A percentile compares a stretch with the other conserved stretches of the same genome.
These are phyloP conservation scores for Metallyticus violacea DNA, from an alignment of 2,888 invertebrate species.

Conservation along the genomic window DNA sequence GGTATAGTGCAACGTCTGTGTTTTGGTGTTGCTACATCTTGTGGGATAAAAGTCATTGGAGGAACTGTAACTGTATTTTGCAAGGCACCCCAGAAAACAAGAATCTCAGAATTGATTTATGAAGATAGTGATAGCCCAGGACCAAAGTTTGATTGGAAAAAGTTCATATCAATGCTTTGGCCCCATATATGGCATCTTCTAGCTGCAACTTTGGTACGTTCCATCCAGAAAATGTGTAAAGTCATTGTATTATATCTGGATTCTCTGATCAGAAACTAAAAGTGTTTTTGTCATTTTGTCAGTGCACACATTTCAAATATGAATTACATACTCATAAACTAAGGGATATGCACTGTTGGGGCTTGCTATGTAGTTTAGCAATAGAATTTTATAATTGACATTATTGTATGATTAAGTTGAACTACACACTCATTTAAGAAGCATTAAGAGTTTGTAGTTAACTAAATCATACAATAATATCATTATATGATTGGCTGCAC, in stretches of 20 bases:
- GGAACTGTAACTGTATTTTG: slow-evolving; percentile 9
- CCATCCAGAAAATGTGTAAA: not conserved
- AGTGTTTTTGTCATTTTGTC: too few species aligned
- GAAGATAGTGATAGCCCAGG: slow-evolving; percentile 34
- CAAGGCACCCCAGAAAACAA: not conserved
- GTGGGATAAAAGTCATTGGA: slow-evolving; percentile 18
- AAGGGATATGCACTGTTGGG: not conserved
- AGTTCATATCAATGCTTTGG: slow-evolving; percentile 67
- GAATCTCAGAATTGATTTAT: not conserved
- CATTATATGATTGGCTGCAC: too few species aligned
- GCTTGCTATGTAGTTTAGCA: too few species aligned
- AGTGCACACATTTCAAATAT: too few species aligned
- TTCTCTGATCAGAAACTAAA: not conserved
- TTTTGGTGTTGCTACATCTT: slow-evolving; percentile 15
- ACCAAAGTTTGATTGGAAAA: slow-evolving; percentile 74
- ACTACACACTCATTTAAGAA: too few species aligned
- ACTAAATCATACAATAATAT: too few species aligned
- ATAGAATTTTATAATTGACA: too few species aligned
- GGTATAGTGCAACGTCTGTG: not conserved
- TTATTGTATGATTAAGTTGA: too few species aligned
- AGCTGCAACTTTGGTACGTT: slow-evolving; percentile 74
- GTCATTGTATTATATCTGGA: not conserved
- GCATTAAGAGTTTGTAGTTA: too few species aligned
- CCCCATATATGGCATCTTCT: slow-evolving; percentile 75
- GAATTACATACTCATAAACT: too few species aligned